Conservation (phyloP, 2,888 invertebrate species). For the Stictocephala bisonia region DNA sequence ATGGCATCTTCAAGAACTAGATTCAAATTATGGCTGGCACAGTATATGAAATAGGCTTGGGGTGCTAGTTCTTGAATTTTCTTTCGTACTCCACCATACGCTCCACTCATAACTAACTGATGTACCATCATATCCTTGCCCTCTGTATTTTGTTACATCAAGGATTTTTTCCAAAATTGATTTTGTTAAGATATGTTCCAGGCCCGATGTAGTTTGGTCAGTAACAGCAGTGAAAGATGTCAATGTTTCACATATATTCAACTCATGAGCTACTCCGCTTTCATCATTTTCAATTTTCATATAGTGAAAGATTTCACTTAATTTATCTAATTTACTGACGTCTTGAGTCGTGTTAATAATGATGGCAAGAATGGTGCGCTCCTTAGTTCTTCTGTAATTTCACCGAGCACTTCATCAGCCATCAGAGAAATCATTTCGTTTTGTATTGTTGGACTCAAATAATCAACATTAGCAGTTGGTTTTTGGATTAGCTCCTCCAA, state of each 20-base stretch:
- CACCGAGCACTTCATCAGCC: not conserved
- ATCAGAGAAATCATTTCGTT: constrained; percentile 2
- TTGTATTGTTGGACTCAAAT: no score
- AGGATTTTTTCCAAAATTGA: no score
- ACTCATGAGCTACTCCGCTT: not conserved
- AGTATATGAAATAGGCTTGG: no score
- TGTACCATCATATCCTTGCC: no score
- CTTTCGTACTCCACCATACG: no score
- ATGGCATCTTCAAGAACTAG: no score
- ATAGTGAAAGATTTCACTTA: not conserved
- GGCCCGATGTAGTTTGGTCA: not conserved
- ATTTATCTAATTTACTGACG: not conserved
- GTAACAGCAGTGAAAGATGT: constrained; percentile 1
- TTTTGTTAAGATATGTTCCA: no score
- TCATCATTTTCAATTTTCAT: not conserved
- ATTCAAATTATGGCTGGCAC: no score
- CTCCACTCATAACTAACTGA: no score
- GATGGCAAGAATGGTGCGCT: not conserved
- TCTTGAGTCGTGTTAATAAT: not conserved
- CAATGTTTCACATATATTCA: not conserved
- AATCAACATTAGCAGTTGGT: not conserved
- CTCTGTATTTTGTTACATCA: no score
- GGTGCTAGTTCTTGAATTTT: no score
- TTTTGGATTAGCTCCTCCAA: not conserved
- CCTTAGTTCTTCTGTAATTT: not conserved